Percentiles rank a stretch among this genome's conserved stretches.
Conservation (phyloP, 2,797 vertebrate species). For the Silurus lanzhouensis region DNA sequence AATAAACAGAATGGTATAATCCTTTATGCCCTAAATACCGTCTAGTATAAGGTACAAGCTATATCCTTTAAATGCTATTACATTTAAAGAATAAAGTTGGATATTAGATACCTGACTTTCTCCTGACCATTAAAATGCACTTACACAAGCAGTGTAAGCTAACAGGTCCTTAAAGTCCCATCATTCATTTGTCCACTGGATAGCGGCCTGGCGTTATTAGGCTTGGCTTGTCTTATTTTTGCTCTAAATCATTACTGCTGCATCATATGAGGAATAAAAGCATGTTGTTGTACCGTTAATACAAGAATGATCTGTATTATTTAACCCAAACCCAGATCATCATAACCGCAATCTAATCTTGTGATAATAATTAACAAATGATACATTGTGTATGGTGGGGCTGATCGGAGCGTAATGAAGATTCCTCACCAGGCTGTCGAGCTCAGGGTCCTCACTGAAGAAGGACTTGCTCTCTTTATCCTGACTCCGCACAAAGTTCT, state of each 20-base stretch:
- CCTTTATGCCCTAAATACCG: no score
- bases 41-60: neutral
- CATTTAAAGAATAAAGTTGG: neutral
- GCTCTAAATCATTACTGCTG: neutral
- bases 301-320: neutral
- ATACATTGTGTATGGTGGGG: neutral
- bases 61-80: neutral
- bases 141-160: neutral
- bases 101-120: conserved; percentile 1
- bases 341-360: neutral
- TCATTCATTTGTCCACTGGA: neutral
- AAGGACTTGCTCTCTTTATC: conserved; percentile 86
- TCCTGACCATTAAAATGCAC: neutral
- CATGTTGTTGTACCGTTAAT: neutral
- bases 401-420: neutral
- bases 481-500: conserved; percentile 84
- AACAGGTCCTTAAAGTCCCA: neutral
- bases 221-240: neutral
- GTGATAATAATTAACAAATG: neutral
- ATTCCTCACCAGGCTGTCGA: conserved; percentile 80
- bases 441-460: conserved; percentile 85
- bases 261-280: neutral
- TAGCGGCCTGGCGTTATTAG: neutral
- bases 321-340: neutral
- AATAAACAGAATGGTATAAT: neutral